Conservation (phyloP, 2,888 invertebrate species). For the Trichacis sp. region DNA sequence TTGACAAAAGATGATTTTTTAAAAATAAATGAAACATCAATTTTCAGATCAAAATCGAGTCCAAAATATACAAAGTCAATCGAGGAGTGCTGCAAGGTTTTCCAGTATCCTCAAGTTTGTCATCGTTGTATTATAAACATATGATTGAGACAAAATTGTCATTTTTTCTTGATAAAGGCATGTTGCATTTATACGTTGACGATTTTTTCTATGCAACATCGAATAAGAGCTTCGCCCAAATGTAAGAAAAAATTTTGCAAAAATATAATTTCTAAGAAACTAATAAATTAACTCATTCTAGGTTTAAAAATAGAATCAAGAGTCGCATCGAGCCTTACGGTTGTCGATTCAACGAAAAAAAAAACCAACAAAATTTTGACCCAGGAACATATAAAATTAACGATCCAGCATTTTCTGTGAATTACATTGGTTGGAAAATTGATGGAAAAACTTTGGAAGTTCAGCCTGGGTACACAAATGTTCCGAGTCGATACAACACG, state of each 20-base stretch:
- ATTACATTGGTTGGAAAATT: background rate
- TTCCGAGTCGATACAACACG: background rate
- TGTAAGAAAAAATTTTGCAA: background rate
- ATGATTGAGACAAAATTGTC: background rate
- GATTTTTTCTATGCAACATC: background rate
- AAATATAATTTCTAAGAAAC: no score
- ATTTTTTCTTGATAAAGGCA: background rate
- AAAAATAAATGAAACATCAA: no score
- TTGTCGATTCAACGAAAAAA: background rate
- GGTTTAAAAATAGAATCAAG: background rate
- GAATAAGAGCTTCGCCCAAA: background rate
- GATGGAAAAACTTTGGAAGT: background rate
- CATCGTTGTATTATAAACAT: background rate
- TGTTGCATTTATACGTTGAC: background rate
- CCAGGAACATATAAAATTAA: background rate
- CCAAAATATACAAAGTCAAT: background rate
- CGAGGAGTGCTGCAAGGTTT: background rate
- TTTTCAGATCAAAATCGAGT: no score
- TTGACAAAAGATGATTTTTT: no score
- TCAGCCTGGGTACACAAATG: background rate
- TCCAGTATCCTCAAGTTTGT: background rate
- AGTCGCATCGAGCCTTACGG: background rate
- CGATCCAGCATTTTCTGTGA: background rate
- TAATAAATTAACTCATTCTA: background rate
- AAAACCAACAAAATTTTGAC: background rate